A percentile compares a stretch with the other conserved stretches of the same genome.
These are phyloP conservation scores for Conus ventricosus DNA, from an alignment of 1,140 invertebrate genomes.

Conservation along the genomic window DNA sequence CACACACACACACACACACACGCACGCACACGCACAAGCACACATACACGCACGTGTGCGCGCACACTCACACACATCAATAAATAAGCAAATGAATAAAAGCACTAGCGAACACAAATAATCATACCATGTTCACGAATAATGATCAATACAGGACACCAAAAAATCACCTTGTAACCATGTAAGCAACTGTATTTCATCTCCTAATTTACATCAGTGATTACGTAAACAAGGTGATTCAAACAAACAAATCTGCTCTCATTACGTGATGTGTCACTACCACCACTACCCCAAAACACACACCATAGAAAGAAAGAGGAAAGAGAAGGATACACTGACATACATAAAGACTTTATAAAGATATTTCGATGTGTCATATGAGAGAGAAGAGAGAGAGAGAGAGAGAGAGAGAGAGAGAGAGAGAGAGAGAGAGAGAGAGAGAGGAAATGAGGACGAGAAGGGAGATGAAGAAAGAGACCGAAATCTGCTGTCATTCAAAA, in stretches of 20 bases:
- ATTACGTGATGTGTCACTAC: background rate
- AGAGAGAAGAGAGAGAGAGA: background rate
- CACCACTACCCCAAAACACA: background rate
- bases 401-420: background rate
- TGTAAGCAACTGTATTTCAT: too few relatives aligned
- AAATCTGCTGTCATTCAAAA: too few relatives aligned
- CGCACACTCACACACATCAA: conserved; percentile 24
- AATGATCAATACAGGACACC: too few relatives aligned
- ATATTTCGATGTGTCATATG: too few relatives aligned
- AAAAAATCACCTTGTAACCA: too few relatives aligned
- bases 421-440: too few relatives aligned
- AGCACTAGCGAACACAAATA: background rate
- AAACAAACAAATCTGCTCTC: too few relatives aligned
- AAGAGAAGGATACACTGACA: too few relatives aligned
- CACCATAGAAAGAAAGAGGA: background rate
- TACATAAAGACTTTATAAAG: too few relatives aligned
- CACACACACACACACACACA: conserved; percentile 5
- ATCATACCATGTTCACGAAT: background rate
- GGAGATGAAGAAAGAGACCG: background rate
- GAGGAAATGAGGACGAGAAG: background rate
- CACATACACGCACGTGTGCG: too few relatives aligned
- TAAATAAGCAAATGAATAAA: background rate
- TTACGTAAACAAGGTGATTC: too few relatives aligned
- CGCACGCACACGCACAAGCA: background rate
- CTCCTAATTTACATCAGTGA: too few relatives aligned